phyloP scores from a whole-genome alignment of 2,113 vertebrate genomes.

The Ammospiza nelsoni region DNA sequence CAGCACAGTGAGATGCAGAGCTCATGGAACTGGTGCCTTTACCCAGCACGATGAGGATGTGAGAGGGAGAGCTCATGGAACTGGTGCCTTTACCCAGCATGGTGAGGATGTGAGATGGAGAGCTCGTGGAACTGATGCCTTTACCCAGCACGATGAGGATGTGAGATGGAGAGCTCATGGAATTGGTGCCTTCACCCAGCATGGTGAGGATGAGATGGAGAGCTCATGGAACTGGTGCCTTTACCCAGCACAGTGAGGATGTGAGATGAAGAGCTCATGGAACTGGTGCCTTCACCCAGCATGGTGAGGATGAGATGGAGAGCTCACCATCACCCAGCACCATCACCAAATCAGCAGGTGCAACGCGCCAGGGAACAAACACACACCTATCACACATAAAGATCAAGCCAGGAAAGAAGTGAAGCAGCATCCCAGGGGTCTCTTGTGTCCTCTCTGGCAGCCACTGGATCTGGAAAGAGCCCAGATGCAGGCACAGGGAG shows the following conservation, averaged over 20 bases:
- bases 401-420: background rate
- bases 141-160: too few relatives aligned
- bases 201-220: background rate
- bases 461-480: background rate
- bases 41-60: background rate
- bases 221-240: too few relatives aligned
- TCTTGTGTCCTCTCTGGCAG: background rate
- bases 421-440: background rate
- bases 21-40: background rate
- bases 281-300: background rate
- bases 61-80: background rate
- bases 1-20: too few relatives aligned
- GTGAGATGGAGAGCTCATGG: too few relatives aligned
- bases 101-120: background rate
- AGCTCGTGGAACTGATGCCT: background rate
- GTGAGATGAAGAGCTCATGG: too few relatives aligned
- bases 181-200: background rate
- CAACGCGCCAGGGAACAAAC: background rate
- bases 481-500: fast-evolving
- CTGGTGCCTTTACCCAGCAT: background rate
- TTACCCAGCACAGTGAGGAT: too few relatives aligned
- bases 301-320: background rate
- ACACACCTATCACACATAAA: fast-evolving
- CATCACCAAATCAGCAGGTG: background rate
- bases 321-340: fast-evolving